Evolutionary conservation across 2,113 vertebrate species (phyloP), one percentile per base, ranked within the genome.

Genomic region (Sylvietta virens): DNA sequence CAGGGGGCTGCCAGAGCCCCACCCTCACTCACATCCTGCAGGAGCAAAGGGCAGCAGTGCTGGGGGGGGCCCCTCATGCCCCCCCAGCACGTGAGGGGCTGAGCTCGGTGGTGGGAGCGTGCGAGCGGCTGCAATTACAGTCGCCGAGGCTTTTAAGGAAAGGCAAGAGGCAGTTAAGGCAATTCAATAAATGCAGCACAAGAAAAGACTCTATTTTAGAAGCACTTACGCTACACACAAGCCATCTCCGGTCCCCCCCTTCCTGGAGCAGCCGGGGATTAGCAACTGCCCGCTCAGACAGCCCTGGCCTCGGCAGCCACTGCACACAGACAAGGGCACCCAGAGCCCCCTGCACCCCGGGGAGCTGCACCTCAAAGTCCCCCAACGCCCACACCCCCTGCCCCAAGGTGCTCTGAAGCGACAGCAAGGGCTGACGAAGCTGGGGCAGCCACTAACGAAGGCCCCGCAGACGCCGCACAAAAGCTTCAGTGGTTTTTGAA

Each of bases 171-270:
- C 87, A 40, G 90, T 86, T 73, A 70, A 77, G 23, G 92, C 85
- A 77, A 47, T 60, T 77, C 90, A 54, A 65, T 42, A 79, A 86
- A 66, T 2, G 60, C 58, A 24, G 39, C 6, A 44, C 20, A 15
- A 90, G 92, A 51, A 82, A 39, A 88, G 79, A 13, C 42, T 40
- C 90, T 61, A 89, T 96, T 95, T 95, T 64, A 60, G 94, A 91
- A 74, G 94, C 92, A 84, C 91, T 94, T 44, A 50, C 1, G 10
- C 84, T n/a, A 33, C 58, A 72, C 10, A 4, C 21, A 64, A 89
- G 54, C 7, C 1, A 92, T 66, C 90, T 71, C 67, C 18, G 7
- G 58, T 40, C 65, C 61, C 74, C 47, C 20, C 27, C 86, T 39
- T 6, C 81, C 66, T 1, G 31, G 37, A 84, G 70, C 27, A 47